Evolutionary conservation across 2,888 invertebrate genomes (phyloP).

Genomic region (Timema cristinae): DNA sequence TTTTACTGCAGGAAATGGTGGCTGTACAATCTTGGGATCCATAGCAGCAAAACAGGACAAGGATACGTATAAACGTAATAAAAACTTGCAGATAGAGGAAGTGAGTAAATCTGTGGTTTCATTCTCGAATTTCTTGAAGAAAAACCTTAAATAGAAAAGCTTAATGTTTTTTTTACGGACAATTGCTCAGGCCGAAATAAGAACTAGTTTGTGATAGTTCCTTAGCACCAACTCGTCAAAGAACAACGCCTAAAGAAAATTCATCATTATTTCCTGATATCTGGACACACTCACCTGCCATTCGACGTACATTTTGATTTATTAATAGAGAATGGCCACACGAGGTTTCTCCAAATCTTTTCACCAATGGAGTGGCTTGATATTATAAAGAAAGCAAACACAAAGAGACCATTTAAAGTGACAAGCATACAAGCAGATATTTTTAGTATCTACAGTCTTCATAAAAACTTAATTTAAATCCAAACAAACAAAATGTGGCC

Average conservation of each 20-base stretch:
- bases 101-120: not conserved
- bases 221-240: constrained; percentile 8
- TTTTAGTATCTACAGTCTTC: not conserved
- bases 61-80: not conserved
- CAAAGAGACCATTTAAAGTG: constrained; percentile 7
- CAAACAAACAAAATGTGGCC: too few relatives aligned
- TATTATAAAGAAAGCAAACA: constrained; percentile 9
- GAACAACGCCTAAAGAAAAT: not conserved
- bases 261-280: constrained; percentile 8
- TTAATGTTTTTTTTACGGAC: not conserved
- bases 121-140: not conserved
- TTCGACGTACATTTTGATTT: constrained; percentile 1
- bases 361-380: constrained; percentile 2
- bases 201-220: not conserved
- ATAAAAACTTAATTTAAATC: not conserved
- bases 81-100: constrained; percentile 9
- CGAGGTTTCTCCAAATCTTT: too few relatives aligned
- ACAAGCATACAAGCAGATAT: constrained; percentile 5
- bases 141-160: not conserved
- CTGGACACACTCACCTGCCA: constrained; percentile 3
- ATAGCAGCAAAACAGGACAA: constrained; percentile 7
- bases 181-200: not conserved
- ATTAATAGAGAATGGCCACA: too few relatives aligned
- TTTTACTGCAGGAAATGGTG: constrained; percentile 11
- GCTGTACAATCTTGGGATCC: constrained; percentile 6